Conservation (phyloP, 2,113 vertebrate genomes). For the Prinia subflava region DNA sequence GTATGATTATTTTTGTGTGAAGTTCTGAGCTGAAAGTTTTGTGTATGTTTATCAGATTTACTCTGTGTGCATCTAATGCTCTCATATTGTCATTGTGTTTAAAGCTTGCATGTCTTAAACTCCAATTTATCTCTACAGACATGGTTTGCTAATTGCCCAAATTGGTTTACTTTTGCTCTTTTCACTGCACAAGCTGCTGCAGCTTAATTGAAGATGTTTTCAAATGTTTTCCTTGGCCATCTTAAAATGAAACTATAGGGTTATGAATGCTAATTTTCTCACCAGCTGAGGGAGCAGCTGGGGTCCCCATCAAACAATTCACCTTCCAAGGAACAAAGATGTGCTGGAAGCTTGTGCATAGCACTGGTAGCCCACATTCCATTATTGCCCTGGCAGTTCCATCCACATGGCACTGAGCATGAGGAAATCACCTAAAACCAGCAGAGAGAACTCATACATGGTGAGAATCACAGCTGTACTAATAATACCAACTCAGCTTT, state of each 20-base stretch:
- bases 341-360: background rate
- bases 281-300: background rate
- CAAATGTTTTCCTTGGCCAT: background rate
- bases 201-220: background rate
- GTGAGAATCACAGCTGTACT: background rate
- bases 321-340: background rate
- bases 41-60: background rate
- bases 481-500: background rate
- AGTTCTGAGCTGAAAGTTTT: background rate
- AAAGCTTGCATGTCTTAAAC: background rate
- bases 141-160: background rate
- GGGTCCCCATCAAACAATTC: background rate
- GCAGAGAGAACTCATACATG: background rate
- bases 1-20: background rate
- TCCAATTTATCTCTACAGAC: background rate
- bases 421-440: background rate
- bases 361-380: accelerated
- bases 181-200: background rate
- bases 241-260: background rate
- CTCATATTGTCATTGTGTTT: background rate
- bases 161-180: background rate
- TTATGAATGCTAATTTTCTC: background rate
- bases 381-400: background rate
- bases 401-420: background rate
- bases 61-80: background rate